A percentile compares a stretch with the other conserved stretches of the same genome.
phyloP scores from a whole-genome alignment of 2,888 invertebrate genomes.

The Pyrocoelia pectoralis region DNA sequence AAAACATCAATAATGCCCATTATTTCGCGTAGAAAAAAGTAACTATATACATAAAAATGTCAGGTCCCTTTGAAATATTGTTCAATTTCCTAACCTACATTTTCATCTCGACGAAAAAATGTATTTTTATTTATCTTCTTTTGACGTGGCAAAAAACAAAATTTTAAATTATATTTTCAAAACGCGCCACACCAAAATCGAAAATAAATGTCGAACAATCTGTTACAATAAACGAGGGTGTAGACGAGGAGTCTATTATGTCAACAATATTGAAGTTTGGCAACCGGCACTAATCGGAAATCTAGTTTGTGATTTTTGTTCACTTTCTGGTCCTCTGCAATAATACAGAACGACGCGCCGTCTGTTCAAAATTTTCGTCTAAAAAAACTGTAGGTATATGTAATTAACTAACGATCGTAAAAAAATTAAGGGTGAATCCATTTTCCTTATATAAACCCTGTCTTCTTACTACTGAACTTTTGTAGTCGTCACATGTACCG shows the following conservation, averaged over 20 bases:
- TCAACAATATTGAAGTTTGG: background rate
- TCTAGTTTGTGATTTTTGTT: background rate
- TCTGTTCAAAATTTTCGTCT: no score
- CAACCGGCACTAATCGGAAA: constrained; percentile 5
- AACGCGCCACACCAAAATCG: background rate
- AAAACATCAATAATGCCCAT: no score
- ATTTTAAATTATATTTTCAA: background rate
- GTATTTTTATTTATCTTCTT: background rate
- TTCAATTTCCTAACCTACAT: constrained; percentile 48
- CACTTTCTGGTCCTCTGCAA: background rate
- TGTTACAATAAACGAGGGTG: background rate
- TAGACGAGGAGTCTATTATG: background rate
- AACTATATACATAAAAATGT: background rate
- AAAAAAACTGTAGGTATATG: no score
- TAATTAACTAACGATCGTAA: no score
- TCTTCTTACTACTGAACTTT: no score
- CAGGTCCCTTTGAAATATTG: constrained; percentile 43
- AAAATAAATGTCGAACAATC: background rate
- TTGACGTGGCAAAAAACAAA: background rate
- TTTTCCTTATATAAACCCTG: no score
- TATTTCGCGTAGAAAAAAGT: background rate
- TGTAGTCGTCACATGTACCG: no score
- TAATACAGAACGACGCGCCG: no score
- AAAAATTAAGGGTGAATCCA: no score
- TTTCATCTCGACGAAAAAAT: constrained; percentile 32